Conservation (phyloP, 1,140 invertebrate genomes). For the Bombus sibiricus region DNA sequence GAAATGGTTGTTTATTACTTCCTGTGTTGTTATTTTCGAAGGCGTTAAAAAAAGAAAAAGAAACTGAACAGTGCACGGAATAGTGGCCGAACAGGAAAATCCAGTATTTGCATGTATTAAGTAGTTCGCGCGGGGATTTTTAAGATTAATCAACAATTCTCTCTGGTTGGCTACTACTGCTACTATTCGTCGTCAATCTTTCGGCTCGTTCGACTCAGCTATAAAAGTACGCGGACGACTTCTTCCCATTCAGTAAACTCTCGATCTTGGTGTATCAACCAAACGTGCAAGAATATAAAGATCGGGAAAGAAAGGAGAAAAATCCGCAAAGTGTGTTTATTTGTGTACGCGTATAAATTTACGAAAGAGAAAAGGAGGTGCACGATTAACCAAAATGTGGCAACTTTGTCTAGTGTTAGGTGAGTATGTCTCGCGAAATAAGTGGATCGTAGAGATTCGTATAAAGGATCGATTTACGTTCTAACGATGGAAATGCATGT, state of each 20-base stretch:
- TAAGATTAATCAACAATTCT: neutral
- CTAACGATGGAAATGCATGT: neutral
- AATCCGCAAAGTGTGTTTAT: too few species aligned
- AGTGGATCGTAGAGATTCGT: neutral
- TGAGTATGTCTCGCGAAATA: neutral
- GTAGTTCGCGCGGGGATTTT: neutral
- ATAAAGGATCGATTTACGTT: neutral
- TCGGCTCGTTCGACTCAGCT: constrained; percentile 14
- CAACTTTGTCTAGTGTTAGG: constrained; percentile 24
- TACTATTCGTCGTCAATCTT: neutral
- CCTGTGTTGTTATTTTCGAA: neutral
- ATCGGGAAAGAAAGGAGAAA: neutral
- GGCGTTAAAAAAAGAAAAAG: neutral
- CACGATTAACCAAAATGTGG: constrained; percentile 31
- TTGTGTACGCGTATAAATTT: neutral
- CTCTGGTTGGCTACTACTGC: neutral
- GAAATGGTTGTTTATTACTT: neutral
- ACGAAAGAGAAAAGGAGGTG: neutral
- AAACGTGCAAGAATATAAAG: neutral
- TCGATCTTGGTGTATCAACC: neutral
- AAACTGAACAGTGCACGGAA: too few species aligned
- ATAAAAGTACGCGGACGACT: constrained; percentile 59
- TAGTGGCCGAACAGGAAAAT: constrained; percentile 28
- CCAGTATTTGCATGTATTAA: constrained; percentile 3
- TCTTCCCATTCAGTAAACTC: constrained; percentile 40